Base-by-base conservation (phyloP, 2,113 vertebrate genomes). In the Chiloscyllium plagiosum region DNA sequence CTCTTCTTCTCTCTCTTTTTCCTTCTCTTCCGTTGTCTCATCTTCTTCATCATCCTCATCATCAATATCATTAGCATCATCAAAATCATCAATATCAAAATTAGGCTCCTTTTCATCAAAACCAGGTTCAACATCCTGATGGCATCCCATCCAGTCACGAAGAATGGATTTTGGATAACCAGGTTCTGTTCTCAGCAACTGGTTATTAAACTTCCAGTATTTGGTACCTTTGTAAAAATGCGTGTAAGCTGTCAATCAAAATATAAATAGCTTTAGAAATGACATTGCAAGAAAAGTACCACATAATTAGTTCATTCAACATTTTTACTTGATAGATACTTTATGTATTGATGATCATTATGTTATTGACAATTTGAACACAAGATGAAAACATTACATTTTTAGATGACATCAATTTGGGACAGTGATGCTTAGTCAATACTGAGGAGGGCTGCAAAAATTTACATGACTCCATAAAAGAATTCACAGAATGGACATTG, bases 161-260 rank as follows among this genome's bases (percentile, higher is more conserved):
- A 99, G 97, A 96, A 99, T 99, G 96, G 99, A 99, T 96, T 99
- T 99, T 68, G 99, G 99, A 97, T 99, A 99, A 94, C 99, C 99
- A 0, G 99, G 98, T 96, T 99, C 99, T 0, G 98, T 99, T 96
- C 98, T 99, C 97, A 99, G 98, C 12, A 98, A 98, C 96, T 99
- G 98, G 0, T 99, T 99, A 98, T 99, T 98, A 0, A 99, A 99
- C 96, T 99, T 99, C 99, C 99, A 99, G 98, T 99, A 99, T 96
- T 98, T 98, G 76, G 98, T 98, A 96, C 99, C 99, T 97, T 99
- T 98, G 97, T 99, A 99, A 98, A 99, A 99, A 97, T 97, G 98
- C 2, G 99, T 99, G 96, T 99, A 99, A 0, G 98, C 99, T 99
- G 97, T 0, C 80, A 92, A 72, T 72, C 94, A 95, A 95, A 90